phyloP scores from a whole-genome alignment of 2,797 vertebrate genomes.

The Trachurus trachurus region DNA sequence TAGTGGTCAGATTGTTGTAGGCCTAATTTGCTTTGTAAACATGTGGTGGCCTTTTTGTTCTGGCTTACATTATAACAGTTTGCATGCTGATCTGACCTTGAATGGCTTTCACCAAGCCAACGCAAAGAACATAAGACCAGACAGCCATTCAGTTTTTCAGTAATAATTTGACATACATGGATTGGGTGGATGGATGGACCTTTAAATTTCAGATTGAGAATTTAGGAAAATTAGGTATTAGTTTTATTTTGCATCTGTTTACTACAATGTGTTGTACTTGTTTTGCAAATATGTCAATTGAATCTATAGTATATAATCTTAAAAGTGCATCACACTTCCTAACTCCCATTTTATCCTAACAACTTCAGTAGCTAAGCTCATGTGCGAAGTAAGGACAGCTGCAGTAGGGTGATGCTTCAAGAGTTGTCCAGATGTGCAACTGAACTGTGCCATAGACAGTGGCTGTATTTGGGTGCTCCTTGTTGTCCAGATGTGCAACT shows the following conservation, averaged over 20 bases:
- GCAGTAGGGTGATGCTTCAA: too few species aligned
- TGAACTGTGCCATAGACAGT: too few species aligned
- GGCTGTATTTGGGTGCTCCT: too few species aligned
- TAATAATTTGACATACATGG: neutral
- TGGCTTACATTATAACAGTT: neutral
- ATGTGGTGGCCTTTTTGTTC: neutral
- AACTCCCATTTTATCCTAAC: neutral
- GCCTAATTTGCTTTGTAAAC: neutral
- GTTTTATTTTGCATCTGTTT: neutral
- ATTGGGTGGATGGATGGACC: neutral
- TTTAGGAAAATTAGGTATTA: neutral
- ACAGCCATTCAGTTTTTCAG: neutral
- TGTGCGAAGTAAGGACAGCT: neutral
- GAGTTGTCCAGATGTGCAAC: too few species aligned
- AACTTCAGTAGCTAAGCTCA: neutral
- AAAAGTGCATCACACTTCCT: neutral
- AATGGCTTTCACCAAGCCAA: too few species aligned
- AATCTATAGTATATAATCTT: neutral
- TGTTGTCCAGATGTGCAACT: constrained; percentile 21
- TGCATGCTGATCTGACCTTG: neutral
- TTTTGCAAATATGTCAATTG: neutral
- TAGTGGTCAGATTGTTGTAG: neutral
- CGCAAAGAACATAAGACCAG: neutral
- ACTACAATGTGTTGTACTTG: neutral
- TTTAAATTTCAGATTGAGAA: neutral